Evolutionary conservation across 2,888 invertebrate genomes (phyloP).

Genomic region (Euzophera pinguis): DNA sequence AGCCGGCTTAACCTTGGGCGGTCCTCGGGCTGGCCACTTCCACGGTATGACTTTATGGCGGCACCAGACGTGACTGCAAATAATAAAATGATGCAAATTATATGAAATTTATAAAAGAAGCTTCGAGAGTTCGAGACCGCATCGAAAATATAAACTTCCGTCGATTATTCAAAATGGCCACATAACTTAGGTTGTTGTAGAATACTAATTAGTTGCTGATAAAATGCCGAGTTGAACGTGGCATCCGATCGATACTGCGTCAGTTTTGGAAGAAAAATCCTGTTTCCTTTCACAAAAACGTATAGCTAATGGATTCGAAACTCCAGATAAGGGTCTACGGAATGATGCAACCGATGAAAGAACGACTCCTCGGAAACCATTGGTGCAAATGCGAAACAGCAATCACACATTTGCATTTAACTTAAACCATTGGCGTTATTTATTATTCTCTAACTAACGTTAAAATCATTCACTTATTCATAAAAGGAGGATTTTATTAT

Average conservation of each 20-base stretch:
- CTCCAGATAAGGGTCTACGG: constrained; percentile 26
- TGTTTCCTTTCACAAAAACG: constrained; percentile 36
- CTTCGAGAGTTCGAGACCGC: constrained; percentile 16
- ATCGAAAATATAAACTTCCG: constrained; percentile 36
- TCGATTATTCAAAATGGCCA: constrained; percentile 32
- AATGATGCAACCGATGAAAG: constrained; percentile 41
- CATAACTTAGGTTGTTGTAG: constrained; percentile 22
- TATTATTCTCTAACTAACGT: not conserved
- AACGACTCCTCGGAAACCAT: constrained; percentile 25
- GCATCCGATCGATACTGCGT: constrained; percentile 16
- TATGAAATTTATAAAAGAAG: constrained; percentile 28
- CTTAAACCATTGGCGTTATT: not conserved
- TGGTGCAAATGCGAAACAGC: constrained; percentile 20
- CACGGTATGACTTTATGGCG: constrained; percentile 4
- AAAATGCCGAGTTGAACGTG: constrained; percentile 32
- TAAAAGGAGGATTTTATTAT: no score
- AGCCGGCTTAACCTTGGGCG: constrained; percentile 39
- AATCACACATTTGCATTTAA: not conserved
- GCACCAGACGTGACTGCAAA: constrained; percentile 26
- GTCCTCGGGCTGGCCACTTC: constrained; percentile 27
- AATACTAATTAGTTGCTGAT: constrained; percentile 37
- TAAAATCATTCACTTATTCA: no score
- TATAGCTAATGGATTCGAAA: constrained; percentile 14
- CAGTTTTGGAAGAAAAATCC: constrained; percentile 25
- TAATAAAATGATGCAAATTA: constrained; percentile 29